Evolutionary conservation across 1,140 invertebrate genomes (phyloP).

Genomic region (Diprion similis): DNA sequence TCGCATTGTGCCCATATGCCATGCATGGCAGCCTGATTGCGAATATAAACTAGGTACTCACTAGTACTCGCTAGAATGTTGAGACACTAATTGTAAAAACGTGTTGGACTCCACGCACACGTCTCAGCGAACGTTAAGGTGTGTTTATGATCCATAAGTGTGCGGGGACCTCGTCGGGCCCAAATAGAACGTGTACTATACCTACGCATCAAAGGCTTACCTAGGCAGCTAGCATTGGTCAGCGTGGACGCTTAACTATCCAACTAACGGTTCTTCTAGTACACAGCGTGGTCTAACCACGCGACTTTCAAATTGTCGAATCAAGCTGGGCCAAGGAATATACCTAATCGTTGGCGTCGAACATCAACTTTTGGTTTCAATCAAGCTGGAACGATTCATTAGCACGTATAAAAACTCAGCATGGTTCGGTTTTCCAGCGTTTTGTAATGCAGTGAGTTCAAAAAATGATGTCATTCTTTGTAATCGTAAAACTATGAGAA

Average conservation of each 20-base stretch:
- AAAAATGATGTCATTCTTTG: too few relatives aligned
- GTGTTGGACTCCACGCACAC: not conserved
- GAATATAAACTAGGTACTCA: too few relatives aligned
- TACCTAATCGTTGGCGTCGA: too few relatives aligned
- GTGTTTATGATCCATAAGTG: not conserved
- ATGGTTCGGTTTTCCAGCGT: too few relatives aligned
- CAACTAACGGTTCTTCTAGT: constrained; percentile 4
- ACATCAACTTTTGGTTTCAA: too few relatives aligned
- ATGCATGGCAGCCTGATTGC: not conserved
- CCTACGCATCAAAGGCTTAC: not conserved
- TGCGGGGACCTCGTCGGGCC: not conserved
- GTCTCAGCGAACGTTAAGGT: not conserved
- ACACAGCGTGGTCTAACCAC: not conserved
- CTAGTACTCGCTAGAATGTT: too few relatives aligned
- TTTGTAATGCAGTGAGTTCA: too few relatives aligned
- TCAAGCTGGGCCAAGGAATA: too few relatives aligned
- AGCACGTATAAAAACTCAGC: too few relatives aligned
- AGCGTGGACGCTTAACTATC: not conserved
- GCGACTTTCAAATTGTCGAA: not conserved
- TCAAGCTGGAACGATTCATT: too few relatives aligned
- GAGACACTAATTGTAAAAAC: not conserved
- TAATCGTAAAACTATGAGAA: too few relatives aligned
- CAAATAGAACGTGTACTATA: not conserved
- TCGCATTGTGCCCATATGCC: too few relatives aligned
- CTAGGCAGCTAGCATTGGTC: not conserved